A percentile compares a stretch with the other conserved stretches of the same genome.
These are phyloP conservation scores for Hydropsyche tenuis DNA, from an alignment of 1,140 invertebrate species.

Conservation along the genomic window DNA sequence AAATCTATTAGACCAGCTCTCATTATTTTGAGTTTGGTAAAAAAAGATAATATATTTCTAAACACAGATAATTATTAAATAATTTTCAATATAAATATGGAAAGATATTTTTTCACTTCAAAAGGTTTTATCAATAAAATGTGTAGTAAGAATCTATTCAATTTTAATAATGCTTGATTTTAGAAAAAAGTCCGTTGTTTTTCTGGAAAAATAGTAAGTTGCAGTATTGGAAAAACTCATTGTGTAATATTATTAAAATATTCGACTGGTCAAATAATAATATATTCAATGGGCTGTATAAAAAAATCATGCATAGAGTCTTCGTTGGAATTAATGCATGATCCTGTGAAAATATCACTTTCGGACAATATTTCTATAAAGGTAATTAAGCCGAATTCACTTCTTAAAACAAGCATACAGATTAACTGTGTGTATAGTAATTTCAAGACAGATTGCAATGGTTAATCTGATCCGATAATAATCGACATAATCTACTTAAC, in stretches of 20 bases:
- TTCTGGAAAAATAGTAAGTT: conserved; percentile 34
- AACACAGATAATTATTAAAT: too few relatives aligned
- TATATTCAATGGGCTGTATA: conserved; percentile 51
- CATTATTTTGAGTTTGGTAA: conserved; percentile 35
- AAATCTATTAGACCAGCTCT: not conserved
- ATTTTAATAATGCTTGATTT: conserved; percentile 5
- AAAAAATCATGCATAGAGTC: conserved; percentile 49
- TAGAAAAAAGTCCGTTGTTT: conserved; percentile 15
- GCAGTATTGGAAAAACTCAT: conserved; percentile 40
- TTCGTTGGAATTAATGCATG: conserved; percentile 42
- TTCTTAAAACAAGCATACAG: not conserved
- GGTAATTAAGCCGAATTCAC: conserved; percentile 50
- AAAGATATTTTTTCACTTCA: too few relatives aligned
- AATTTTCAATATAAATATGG: too few relatives aligned
- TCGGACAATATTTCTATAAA: conserved; percentile 64
- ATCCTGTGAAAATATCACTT: conserved; percentile 63
- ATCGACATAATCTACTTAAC: too few relatives aligned
- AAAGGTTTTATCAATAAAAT: too few relatives aligned
- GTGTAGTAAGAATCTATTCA: too few relatives aligned
- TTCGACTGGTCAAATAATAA: conserved; percentile 11
- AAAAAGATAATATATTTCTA: too few relatives aligned
- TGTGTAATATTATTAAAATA: conserved; percentile 45
- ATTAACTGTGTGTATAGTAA: too few relatives aligned
- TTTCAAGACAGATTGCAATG: too few relatives aligned
- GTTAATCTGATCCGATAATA: too few relatives aligned